Percentiles rank a stretch among this genome's conserved stretches.
Conservation (phyloP, 1,140 invertebrate genomes). For the Drosophila setifemur region DNA sequence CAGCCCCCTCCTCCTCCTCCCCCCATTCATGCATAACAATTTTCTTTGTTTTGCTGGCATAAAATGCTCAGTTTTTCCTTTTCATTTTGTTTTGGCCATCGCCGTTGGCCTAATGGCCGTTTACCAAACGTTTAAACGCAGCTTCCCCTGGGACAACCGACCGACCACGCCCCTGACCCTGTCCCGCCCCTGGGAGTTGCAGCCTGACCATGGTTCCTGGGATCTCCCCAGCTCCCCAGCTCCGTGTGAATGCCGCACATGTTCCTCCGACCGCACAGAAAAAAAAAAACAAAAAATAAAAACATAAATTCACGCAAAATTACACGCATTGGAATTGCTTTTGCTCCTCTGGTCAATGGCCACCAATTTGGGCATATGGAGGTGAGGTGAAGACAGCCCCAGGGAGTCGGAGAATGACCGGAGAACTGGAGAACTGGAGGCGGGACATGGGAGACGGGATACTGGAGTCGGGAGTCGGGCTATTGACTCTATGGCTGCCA, state of each 20-base stretch:
- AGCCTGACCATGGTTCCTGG: conserved; percentile 12
- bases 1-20: not conserved
- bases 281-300: conserved; percentile 29
- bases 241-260: conserved; percentile 66
- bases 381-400: not conserved
- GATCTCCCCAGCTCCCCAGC: not conserved
- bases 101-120: conserved; percentile 60
- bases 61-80: conserved; percentile 15
- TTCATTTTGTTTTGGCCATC: conserved; percentile 4
- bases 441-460: not conserved
- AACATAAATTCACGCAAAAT: conserved; percentile 74
- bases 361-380: conserved; percentile 18
- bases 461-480: conserved; percentile 2
- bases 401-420: not conserved
- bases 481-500: conserved; percentile 47
- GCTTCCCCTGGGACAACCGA: conserved; percentile 10
- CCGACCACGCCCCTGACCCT: not conserved
- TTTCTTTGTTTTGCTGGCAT: conserved; percentile 23
- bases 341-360: conserved; percentile 34
- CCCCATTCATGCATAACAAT: conserved; percentile 18
- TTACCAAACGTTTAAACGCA: conserved; percentile 63
- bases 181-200: not conserved
- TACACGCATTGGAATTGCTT: conserved; percentile 65
- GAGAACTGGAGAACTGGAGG: not conserved
- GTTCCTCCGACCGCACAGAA: conserved; percentile 18